Evolutionary conservation across 2,888 invertebrate genomes (phyloP).

Genomic region (Catocala sponsa): DNA sequence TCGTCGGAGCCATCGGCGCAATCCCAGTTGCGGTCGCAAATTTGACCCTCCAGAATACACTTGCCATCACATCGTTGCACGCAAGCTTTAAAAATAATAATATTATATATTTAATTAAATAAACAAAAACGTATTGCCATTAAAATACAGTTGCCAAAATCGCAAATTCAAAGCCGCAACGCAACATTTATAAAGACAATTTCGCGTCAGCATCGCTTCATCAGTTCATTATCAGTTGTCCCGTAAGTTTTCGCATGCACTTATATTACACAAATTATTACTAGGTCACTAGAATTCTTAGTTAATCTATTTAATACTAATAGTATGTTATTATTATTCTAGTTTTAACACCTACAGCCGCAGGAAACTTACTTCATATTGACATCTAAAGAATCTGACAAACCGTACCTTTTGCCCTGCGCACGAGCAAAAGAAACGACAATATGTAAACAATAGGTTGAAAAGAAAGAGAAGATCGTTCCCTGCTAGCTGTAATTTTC

Average conservation of each 20-base stretch:
- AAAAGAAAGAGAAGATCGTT: too few species aligned
- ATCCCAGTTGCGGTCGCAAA: conserved; percentile 88
- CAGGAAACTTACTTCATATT: too few species aligned
- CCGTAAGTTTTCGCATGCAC: neutral
- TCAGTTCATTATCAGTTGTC: neutral
- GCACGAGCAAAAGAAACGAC: too few species aligned
- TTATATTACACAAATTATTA: neutral
- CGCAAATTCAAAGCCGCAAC: conserved; percentile 15
- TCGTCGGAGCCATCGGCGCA: conserved; percentile 90
- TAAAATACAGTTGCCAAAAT: conserved; percentile 7
- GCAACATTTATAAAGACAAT: neutral
- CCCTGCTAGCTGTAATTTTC: too few species aligned
- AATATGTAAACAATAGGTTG: too few species aligned
- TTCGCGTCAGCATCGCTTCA: conserved; percentile 10
- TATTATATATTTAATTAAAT: conserved; percentile 39
- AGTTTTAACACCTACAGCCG: too few species aligned
- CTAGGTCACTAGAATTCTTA: too few species aligned
- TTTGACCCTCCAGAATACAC: conserved; percentile 88
- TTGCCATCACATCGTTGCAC: conserved; percentile 81
- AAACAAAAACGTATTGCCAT: conserved; percentile 15
- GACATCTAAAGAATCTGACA: too few species aligned
- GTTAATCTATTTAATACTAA: too few species aligned
- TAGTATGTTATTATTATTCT: too few species aligned
- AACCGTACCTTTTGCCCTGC: too few species aligned
- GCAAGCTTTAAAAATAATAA: conserved; percentile 77